phyloP scores from a whole-genome alignment of 1,140 invertebrate genomes.

The Leptopilina boulardi region DNA sequence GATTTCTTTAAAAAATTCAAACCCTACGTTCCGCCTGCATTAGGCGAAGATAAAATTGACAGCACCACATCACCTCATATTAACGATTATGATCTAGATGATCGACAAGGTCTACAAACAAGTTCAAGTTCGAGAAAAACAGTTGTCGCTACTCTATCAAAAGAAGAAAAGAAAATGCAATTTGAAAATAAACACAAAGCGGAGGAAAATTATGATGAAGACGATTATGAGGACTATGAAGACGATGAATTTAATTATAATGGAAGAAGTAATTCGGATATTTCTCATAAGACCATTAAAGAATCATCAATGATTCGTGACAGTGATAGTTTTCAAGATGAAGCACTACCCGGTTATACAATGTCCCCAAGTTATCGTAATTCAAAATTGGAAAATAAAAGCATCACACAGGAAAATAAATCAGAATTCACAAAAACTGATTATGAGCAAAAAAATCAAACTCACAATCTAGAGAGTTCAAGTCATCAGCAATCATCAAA shows the following conservation, averaged over 20 bases:
- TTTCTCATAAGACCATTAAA: neutral
- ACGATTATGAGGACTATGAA: constrained; percentile 70
- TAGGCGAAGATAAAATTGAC: neutral
- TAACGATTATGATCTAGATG: constrained; percentile 41
- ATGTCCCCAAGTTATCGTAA: constrained; percentile 81
- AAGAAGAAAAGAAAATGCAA: neutral
- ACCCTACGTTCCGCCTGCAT: constrained; percentile 59
- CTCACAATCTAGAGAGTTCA: neutral
- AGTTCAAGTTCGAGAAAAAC: constrained; percentile 55
- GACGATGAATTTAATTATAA: constrained; percentile 61
- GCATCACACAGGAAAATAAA: constrained; percentile 73
- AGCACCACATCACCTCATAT: neutral
- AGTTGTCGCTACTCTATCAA: constrained; percentile 45
- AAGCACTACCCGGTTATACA: constrained; percentile 79
- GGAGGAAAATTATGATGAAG: constrained; percentile 49
- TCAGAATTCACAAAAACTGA: constrained; percentile 53
- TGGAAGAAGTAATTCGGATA: neutral
- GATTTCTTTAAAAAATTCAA: constrained; percentile 66
- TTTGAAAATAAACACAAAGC: constrained; percentile 1
- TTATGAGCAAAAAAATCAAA: constrained; percentile 42
- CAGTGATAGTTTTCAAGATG: constrained; percentile 78
- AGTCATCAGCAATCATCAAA: constrained; percentile 37
- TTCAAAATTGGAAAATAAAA: constrained; percentile 80
- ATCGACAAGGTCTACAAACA: constrained; percentile 65
- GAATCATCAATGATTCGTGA: constrained; percentile 55